Evolutionary conservation across 2,797 vertebrate genomes (phyloP).

Genomic region (Scolopax bukidnonensis): DNA sequence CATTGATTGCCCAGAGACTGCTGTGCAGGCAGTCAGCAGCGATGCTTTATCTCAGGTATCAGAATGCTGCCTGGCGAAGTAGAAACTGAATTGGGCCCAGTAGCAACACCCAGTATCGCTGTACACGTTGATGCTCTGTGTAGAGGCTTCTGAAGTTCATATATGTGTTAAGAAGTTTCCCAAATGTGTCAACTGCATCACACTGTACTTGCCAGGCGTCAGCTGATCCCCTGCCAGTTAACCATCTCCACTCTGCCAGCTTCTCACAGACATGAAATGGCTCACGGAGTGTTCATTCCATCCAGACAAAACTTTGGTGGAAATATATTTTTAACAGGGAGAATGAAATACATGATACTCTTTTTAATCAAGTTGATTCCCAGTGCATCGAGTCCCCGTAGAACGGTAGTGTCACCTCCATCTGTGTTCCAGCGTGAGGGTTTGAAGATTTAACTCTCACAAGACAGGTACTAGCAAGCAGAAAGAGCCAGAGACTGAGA

Average conservation of each 20-base stretch:
- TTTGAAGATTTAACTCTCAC: neutral
- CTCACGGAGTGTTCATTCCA: neutral
- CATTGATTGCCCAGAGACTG: neutral
- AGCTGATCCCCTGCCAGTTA: neutral
- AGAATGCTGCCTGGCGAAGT: neutral
- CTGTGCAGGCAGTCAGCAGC: neutral
- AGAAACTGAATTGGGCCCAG: neutral
- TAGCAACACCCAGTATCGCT: neutral
- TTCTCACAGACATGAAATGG: neutral
- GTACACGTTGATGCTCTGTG: neutral
- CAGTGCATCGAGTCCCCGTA: accelerated
- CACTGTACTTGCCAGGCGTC: neutral
- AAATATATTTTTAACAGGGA: neutral
- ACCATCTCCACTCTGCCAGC: neutral
- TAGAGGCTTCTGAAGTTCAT: neutral
- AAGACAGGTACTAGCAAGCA: neutral
- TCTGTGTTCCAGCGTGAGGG: neutral
- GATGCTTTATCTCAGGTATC: neutral
- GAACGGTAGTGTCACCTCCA: neutral
- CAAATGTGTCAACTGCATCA: neutral
- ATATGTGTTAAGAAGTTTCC: neutral
- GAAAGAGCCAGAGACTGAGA: neutral
- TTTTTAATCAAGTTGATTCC: neutral
- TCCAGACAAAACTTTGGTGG: neutral
- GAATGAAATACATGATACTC: neutral